Conservation (phyloP, 2,888 invertebrate genomes). For the Brenthis daphne region DNA sequence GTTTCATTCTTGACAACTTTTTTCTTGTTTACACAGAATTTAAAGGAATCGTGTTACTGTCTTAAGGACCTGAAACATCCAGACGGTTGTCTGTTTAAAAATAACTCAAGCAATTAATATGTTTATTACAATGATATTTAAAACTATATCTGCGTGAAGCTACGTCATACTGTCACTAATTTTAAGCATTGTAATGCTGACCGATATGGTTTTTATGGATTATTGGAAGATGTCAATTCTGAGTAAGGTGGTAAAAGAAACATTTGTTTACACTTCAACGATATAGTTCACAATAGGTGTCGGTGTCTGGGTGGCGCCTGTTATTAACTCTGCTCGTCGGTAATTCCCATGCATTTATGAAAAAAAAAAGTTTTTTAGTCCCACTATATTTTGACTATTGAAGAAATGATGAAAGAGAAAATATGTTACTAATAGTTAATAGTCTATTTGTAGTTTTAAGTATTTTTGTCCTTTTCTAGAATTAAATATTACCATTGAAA, state of each 20-base stretch:
- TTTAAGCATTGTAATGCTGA: slow-evolving; percentile 20
- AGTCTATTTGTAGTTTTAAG: no score
- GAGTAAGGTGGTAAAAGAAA: slow-evolving; percentile 36
- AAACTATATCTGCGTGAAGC: slow-evolving; percentile 1
- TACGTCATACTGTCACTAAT: slow-evolving; percentile 7
- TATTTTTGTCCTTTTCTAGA: no score
- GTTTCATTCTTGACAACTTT: slow-evolving; percentile 34
- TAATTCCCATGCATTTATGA: slow-evolving; percentile 4
- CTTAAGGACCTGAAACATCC: slow-evolving; percentile 36
- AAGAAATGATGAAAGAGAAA: no score
- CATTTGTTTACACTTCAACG: slow-evolving; percentile 39
- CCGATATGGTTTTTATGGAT: slow-evolving; percentile 22
- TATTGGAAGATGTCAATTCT: slow-evolving; percentile 33
- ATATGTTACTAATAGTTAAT: no score
- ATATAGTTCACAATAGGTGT: slow-evolving; percentile 19
- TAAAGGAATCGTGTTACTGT: slow-evolving; percentile 46
- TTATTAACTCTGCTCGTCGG: not conserved
- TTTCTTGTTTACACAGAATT: slow-evolving; percentile 44
- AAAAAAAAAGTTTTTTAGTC: no score
- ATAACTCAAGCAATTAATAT: not conserved
- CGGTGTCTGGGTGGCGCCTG: slow-evolving; percentile 31
- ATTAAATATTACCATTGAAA: no score
- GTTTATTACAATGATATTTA: not conserved
- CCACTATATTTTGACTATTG: no score
- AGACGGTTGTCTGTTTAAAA: slow-evolving; percentile 20